Evolutionary conservation across 2,888 invertebrate genomes (phyloP), one percentile per base, ranked within the genome.

Genomic region (Crepidodera aurea): DNA sequence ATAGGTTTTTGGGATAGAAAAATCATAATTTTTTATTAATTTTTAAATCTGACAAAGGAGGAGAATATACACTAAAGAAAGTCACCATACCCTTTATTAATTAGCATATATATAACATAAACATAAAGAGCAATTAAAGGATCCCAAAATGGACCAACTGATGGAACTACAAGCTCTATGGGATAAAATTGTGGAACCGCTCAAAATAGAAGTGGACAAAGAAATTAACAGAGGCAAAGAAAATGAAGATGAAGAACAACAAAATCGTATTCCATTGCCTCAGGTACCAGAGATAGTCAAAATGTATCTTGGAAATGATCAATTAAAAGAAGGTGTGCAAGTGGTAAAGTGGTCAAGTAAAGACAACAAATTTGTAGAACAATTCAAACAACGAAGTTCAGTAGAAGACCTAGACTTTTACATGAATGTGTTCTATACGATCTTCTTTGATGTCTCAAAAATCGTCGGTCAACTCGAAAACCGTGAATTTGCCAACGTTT

Each of bases 81-180:
- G n/a, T n/a, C n/a, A n/a, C n/a, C n/a, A n/a, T n/a, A n/a, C n/a
- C n/a, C n/a, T n/a, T n/a, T n/a, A n/a, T n/a, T n/a, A n/a, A n/a
- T n/a, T n/a, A n/a, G n/a, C n/a, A n/a, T n/a, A n/a, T n/a, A n/a
- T n/a, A n/a, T n/a, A n/a, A n/a, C n/a, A n/a, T n/a, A n/a, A n/a
- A n/a, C n/a, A n/a, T 2, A 72, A 73, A 67, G 84, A 84, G 54
- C 88, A 89, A 69, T 79, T 93, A 15, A 84, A 87, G 32, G 85
- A 87, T 54, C 83, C 89, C 70, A 85, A 86, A 69, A 80, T 84
- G 16, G 78, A 62, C 75, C 82, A 74, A 75, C 70, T 56, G 56
- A 77, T 64, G 76, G 69, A 84, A 76, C 66, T 84, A 5, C 75
- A 79, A 60, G 71, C 72, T 10, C 67, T 81, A 69, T 90, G 84